A percentile compares a stretch with the other conserved stretches of the same genome.
These are phyloP conservation scores for Theodoxus fluviatilis DNA, from an alignment of 2,888 invertebrate genomes.

Conservation along the genomic window DNA sequence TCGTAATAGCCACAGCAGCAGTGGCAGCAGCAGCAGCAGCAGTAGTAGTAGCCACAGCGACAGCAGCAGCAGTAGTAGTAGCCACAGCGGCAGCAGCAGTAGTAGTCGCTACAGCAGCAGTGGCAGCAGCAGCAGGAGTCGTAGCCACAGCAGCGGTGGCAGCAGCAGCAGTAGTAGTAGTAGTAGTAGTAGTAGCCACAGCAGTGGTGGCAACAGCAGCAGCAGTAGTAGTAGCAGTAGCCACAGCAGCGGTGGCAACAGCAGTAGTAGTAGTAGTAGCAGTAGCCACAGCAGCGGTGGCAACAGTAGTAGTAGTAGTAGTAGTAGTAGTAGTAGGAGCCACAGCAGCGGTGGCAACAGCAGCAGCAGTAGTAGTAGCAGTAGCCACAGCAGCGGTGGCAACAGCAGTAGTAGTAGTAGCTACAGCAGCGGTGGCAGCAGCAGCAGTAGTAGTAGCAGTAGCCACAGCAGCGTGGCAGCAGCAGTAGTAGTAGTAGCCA, in stretches of 20 bases:
- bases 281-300: too few relatives aligned
- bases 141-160: constrained; percentile 4
- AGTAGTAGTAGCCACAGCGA: constrained; percentile 7
- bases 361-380: neutral
- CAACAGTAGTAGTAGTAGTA: too few relatives aligned
- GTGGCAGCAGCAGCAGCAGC: neutral
- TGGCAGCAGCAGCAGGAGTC: constrained; percentile 15
- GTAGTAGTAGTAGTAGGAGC: too few relatives aligned
- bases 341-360: too few relatives aligned
- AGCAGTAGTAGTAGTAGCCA: constrained; percentile 19
- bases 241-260: neutral
- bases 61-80: neutral
- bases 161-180: neutral
- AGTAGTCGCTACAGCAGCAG: constrained; percentile 17
- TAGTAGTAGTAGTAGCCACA: constrained; percentile 1
- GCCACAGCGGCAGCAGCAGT: constrained; percentile 2
- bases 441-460: neutral
- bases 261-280: too few relatives aligned
- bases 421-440: neutral
- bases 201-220: neutral
- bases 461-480: constrained; percentile 14
- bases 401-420: constrained; percentile 16
- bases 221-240: constrained; percentile 16
- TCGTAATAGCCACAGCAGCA: neutral
- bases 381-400: neutral